phyloP scores from a whole-genome alignment of 2,113 vertebrate species.

The Polyodon spathula region DNA sequence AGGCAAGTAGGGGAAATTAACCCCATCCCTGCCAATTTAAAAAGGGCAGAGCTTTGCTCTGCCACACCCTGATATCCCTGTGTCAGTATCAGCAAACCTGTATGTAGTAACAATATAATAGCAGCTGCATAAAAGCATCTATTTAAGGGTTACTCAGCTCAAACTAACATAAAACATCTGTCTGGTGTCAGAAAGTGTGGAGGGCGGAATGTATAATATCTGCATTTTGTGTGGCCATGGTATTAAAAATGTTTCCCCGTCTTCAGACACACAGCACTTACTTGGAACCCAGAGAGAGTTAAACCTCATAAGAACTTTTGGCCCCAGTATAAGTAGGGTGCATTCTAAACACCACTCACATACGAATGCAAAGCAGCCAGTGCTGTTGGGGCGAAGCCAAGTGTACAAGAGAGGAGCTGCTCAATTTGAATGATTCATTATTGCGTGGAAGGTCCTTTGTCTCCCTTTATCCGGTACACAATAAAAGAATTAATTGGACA shows the following conservation, averaged over 20 bases:
- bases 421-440: conserved; percentile 98
- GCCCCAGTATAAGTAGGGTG: conserved; percentile 40
- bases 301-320: conserved; percentile 20
- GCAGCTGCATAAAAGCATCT: conserved; percentile 9
- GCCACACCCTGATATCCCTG: too few relatives aligned
- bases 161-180: conserved; percentile 10
- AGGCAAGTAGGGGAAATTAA: too few relatives aligned
- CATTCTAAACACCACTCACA: conserved; percentile 61
- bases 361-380: conserved; percentile 66
- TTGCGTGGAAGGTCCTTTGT: conserved; percentile 79
- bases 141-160: neutral
- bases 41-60: too few relatives aligned
- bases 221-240: conserved; percentile 14
- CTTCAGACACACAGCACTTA: neutral
- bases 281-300: conserved; percentile 31
- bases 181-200: conserved; percentile 8
- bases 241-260: neutral
- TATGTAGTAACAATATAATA: conserved; percentile 1
- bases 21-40: too few relatives aligned
- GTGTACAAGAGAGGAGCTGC: conserved; percentile 64
- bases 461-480: conserved; percentile 88
- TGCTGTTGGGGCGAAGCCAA: conserved; percentile 66
- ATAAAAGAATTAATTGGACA: conserved; percentile 99
- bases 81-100: neutral
- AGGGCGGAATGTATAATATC: too few relatives aligned